Evolutionary conservation across 2,888 invertebrate species (phyloP).

Genomic region (Anoplius nigerrimus): DNA sequence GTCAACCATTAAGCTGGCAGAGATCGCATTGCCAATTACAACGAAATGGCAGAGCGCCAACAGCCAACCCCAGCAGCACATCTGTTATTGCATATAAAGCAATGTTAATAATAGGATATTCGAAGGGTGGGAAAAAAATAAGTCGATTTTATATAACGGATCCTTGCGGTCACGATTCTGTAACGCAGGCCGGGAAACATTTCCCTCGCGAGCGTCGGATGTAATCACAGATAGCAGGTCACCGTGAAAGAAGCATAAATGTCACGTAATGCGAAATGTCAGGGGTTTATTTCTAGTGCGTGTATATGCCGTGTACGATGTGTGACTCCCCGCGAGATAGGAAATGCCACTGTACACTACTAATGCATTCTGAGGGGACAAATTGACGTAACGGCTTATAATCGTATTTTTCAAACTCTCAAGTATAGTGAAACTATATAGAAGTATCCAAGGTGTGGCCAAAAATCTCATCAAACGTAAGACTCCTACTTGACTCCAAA

Average conservation of each 20-base stretch:
- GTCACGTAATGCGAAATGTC: constrained; percentile 53
- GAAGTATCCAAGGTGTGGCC: too few relatives aligned
- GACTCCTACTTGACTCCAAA: too few relatives aligned
- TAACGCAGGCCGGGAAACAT: too few relatives aligned
- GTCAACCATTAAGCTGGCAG: constrained; percentile 64
- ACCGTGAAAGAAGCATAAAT: constrained; percentile 44
- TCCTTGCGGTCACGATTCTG: too few relatives aligned
- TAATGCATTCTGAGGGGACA: too few relatives aligned
- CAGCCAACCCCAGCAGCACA: constrained; percentile 54
- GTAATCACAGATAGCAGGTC: constrained; percentile 44
- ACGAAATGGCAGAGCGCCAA: constrained; percentile 56
- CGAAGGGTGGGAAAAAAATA: too few relatives aligned
- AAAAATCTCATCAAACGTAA: too few relatives aligned
- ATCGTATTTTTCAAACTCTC: too few relatives aligned
- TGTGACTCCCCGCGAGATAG: constrained; percentile 30
- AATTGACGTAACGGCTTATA: too few relatives aligned
- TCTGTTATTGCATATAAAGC: constrained; percentile 22
- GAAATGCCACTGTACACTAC: constrained; percentile 9
- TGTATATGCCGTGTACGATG: constrained; percentile 28
- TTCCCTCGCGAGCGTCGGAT: neutral
- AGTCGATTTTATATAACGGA: too few relatives aligned
- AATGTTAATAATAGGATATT: too few relatives aligned
- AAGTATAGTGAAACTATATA: too few relatives aligned
- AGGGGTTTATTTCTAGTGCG: constrained; percentile 50
- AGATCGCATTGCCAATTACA: constrained; percentile 58